Evolutionary conservation across 2,888 invertebrate species (phyloP).

Genomic region (Polia nebulosa): DNA sequence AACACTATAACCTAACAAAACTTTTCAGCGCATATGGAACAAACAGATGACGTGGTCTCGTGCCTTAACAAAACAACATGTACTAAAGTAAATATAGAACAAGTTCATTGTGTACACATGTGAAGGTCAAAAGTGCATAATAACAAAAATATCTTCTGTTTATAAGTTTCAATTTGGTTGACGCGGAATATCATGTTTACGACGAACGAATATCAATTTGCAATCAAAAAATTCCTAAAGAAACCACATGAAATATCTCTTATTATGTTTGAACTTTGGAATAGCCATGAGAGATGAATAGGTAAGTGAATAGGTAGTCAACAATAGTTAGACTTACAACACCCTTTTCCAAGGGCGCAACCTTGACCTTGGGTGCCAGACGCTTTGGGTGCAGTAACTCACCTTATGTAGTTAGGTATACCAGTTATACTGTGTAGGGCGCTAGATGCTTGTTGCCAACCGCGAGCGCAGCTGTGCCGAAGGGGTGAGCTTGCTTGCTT

Average conservation of each 20-base stretch:
- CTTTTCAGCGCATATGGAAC: neutral
- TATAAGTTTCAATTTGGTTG: too few species aligned
- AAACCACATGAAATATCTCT: neutral
- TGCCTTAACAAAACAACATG: neutral
- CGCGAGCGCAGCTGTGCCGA: too few species aligned
- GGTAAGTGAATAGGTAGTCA: too few species aligned
- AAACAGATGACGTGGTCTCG: neutral
- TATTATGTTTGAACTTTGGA: neutral
- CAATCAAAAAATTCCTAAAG: too few species aligned
- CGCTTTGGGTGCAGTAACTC: neutral
- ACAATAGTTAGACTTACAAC: neutral
- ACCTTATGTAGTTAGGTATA: neutral
- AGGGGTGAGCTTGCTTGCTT: too few species aligned
- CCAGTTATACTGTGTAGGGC: neutral
- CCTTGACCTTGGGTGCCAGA: neutral
- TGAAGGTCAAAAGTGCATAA: conserved; percentile 1
- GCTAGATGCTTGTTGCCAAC: neutral
- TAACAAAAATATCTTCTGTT: neutral
- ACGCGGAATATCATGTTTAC: too few species aligned
- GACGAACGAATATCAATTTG: too few species aligned
- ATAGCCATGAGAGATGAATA: neutral
- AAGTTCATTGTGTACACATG: neutral
- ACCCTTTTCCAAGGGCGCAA: too few species aligned
- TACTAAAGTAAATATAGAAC: neutral
- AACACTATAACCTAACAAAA: neutral